Evolutionary conservation across 2,113 vertebrate species (phyloP), one percentile per base, ranked within the genome.

Genomic region (Pomatorhinus ruficollis): DNA sequence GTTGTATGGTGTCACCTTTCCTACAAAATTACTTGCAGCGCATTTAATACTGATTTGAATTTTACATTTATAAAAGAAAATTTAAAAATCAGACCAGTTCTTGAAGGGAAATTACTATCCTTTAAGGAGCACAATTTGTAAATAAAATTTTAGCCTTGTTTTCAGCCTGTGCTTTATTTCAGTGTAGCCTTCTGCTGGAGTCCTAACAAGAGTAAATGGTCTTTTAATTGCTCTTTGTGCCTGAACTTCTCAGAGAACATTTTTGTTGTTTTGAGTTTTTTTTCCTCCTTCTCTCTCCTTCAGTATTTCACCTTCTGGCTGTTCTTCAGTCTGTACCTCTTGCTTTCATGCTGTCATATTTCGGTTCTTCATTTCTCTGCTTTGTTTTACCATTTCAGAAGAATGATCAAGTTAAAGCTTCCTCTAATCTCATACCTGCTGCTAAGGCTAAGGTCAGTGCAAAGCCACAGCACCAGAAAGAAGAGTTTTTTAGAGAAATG

Each of bases 341-440:
- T 87, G 44, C 89, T 97, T 95, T 87, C 69, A 91, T 84, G 84
- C 96, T 97, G 80, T 98, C 93, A 66, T 90, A 88, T 93, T 97
- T 97, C 96, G 83, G 4, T 89, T 96, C 95, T 97, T 98, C 92
- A 93, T 97, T 97, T 97, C 91, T 97, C 49, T 97, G 83, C 95
- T 97, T 97, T 96, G 93, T 96, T 98, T 98, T 98, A 85, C 96
- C 71, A 65, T 97, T 98, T 97, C 97, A 98, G 97, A 98, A 96
- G 81, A 96, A 64, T 72, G 49, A 90, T 89, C 95, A 93, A 90
- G 76, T 96, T 97, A 97, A 97, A 72, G 77, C 72, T 97, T 94
- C 96, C 79, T 97, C 94, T 98, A 97, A 94, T 96, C 89, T 97
- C 95, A 94, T 79, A 95, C 47, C 94, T 95, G 83, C 89, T 70